phyloP scores from a whole-genome alignment of 2,888 invertebrate species.

The Cancer borealis region DNA sequence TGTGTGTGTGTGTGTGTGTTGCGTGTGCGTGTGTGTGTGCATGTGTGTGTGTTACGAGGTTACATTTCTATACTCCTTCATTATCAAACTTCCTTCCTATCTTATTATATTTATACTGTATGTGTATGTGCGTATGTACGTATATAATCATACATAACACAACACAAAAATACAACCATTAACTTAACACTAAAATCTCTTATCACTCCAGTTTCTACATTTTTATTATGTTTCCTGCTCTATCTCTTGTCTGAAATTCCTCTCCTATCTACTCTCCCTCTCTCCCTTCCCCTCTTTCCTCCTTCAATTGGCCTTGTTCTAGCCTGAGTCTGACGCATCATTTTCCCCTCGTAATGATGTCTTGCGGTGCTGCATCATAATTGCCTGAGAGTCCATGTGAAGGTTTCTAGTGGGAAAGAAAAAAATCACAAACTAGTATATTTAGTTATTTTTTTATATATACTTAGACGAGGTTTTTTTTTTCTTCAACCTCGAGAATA shows the following conservation, averaged over 20 bases:
- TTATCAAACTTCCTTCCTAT: not conserved
- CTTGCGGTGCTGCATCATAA: not conserved
- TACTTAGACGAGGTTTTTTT: no score
- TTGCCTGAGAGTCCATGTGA: not conserved
- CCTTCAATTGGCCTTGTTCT: not conserved
- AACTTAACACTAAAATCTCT: not conserved
- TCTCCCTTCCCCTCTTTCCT: not conserved
- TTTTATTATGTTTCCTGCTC: not conserved
- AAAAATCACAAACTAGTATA: not conserved
- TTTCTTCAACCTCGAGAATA: no score
- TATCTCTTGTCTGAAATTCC: not conserved
- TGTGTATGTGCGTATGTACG: slow-evolving; percentile 41
- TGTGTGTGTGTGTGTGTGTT: not conserved
- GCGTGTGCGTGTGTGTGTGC: slow-evolving; percentile 14
- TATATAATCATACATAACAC: not conserved
- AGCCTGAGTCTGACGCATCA: not conserved
- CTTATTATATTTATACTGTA: not conserved
- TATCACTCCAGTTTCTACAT: not conserved
- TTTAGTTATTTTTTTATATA: not conserved
- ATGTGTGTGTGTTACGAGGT: not conserved
- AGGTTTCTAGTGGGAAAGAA: not conserved
- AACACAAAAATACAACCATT: no score
- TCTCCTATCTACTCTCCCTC: not conserved
- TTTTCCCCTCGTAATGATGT: not conserved
- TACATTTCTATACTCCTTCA: not conserved